Base-by-base conservation (phyloP, 1,140 invertebrate genomes). In the Paralvinella palmiformis region DNA sequence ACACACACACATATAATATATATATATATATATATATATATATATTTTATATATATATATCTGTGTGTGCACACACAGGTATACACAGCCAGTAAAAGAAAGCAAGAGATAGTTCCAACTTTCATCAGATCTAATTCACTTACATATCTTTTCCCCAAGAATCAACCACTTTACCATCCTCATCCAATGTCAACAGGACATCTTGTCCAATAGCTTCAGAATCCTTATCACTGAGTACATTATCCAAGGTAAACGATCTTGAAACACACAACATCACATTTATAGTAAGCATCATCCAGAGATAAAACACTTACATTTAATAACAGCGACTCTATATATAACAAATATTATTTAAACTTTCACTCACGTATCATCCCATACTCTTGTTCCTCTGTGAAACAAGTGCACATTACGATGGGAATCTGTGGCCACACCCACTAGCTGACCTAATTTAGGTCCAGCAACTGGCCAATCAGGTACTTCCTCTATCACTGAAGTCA, bases 401-500 rank as follows among this genome's bases (percentile, higher is more conserved):
- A 96, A 86, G 22, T 93, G 89, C 0, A 92, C 88, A 73, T 90
- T 88, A 13, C 89, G 89, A 31, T 86, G 78, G 10, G 84, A 85
- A 81, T 94, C 91, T 13, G 92, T 87, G 3, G 90, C 86, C 2
- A 95, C 88, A 45, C 89, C 92, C 36, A 87, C 87, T 62, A 95
- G 88, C 82, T 94, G 90, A 2, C 92, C 92, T 29, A 94, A 83
- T 68, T 86, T 85, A n/a, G n/a, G n/a, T n/a, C n/a, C n/a, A n/a
- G n/a, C n/a, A n/a, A n/a, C n/a, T n/a, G n/a, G n/a, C n/a, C n/a
- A n/a, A n/a, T n/a, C n/a, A n/a, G n/a, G n/a, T n/a, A n/a, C n/a
- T n/a, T n/a, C n/a, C n/a, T n/a, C n/a, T n/a, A n/a, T n/a, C n/a
- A n/a, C n/a, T n/a, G n/a, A n/a, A n/a, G n/a, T n/a, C n/a, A n/a